A percentile compares a stretch with the other conserved stretches of the same genome.
Conservation (phyloP, 2,888 invertebrate species). For the Acrobeloides nanus region DNA sequence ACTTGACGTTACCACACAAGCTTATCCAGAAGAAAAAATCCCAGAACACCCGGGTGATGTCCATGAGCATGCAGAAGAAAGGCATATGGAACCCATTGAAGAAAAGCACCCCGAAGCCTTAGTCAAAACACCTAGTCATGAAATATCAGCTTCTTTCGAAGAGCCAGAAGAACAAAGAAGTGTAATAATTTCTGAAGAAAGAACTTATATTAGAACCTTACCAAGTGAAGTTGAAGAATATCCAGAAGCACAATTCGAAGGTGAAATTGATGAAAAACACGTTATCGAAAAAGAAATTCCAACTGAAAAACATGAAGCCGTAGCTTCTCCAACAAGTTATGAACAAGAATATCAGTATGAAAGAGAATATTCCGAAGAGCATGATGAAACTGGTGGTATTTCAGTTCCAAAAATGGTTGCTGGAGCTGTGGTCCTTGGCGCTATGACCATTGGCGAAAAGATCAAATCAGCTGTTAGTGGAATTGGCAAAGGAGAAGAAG, state of each 20-base stretch:
- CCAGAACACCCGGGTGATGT: neutral
- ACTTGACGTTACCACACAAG: neutral
- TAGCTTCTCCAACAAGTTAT: constrained; percentile 8
- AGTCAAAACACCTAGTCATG: too few species aligned
- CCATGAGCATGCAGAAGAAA: neutral
- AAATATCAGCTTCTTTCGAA: too few species aligned
- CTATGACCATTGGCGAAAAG: constrained; percentile 12
- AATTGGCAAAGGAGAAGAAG: constrained; percentile 1
- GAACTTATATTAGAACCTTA: neutral
- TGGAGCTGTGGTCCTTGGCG: constrained; percentile 16
- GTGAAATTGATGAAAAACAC: neutral
- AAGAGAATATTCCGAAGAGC: too few species aligned
- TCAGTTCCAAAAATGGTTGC: constrained; percentile 16
- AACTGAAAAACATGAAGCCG: constrained; percentile 5
- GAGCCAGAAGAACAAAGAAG: constrained; percentile 1
- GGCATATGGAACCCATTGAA: neutral
- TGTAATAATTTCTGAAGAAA: constrained; percentile 1
- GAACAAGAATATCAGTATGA: constrained; percentile 5
- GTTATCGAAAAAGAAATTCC: constrained; percentile 3
- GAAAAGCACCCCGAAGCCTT: neutral
- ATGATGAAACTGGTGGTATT: neutral
- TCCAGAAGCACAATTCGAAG: neutral
- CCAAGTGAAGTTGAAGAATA: neutral
- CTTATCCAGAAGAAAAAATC: too few species aligned
- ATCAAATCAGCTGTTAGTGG: constrained; percentile 10